A percentile compares a stretch with the other conserved stretches of the same genome.
phyloP scores from a whole-genome alignment of 2,888 invertebrate genomes.

The Plagiodera versicolora region DNA sequence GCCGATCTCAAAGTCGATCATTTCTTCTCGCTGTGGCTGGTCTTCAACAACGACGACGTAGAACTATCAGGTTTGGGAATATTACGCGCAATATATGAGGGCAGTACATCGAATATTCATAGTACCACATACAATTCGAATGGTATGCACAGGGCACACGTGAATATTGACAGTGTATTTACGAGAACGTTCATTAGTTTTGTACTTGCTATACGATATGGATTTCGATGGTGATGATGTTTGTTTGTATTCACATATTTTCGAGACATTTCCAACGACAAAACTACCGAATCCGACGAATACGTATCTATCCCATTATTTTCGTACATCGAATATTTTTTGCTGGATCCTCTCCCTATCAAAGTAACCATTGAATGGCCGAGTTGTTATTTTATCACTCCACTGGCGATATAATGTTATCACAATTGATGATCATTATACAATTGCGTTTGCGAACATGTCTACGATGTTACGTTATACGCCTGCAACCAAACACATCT shows the following conservation, averaged over 20 bases:
- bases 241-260: neutral
- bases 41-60: conserved; percentile 58
- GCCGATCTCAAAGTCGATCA: conserved; percentile 57
- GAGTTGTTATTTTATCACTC: conserved; percentile 17
- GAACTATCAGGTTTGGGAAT: conserved; percentile 52
- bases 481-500: conserved; percentile 7
- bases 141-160: no score
- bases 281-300: no score
- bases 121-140: no score
- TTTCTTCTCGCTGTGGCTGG: conserved; percentile 59
- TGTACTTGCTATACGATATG: no score
- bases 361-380: neutral
- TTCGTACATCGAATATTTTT: no score
- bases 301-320: no score
- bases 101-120: no score
- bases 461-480: neutral
- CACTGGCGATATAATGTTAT: conserved; percentile 25
- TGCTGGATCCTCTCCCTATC: neutral
- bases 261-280: neutral
- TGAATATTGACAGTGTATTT: no score
- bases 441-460: conserved; percentile 18
- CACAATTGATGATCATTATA: conserved; percentile 32
- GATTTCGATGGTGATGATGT: no score
- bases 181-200: no score
- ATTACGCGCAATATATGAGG: neutral